Base-by-base conservation (phyloP, 2,888 invertebrate species). In the Drosophila suboccidentalis region DNA sequence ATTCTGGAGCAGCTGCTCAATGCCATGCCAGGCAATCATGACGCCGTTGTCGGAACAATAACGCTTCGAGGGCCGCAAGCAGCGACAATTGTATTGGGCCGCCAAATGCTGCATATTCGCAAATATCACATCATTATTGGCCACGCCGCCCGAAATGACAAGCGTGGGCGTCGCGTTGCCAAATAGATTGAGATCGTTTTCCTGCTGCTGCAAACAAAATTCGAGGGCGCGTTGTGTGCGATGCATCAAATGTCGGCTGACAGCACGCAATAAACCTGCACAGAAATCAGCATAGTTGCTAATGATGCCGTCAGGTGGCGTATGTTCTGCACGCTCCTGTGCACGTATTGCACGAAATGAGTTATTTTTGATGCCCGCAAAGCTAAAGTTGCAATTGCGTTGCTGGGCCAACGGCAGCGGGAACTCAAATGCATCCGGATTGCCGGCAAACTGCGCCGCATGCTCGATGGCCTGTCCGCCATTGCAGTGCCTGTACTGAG, bases 1-100 rank as follows among this genome's bases (percentile, higher is more conserved):
- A 15, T 68, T 39, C n/a, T 76, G 63, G 3, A 59, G 41, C 1
- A 92, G 62, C 49, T 95, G 96, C 93, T 99, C 98, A 57, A 98
- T 94, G 9, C 98, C 99, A 94, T 98, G 98, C 98, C 99, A 99
- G 17, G 99, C 99, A 85, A 99, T 97, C 99, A 99, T 99, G 36
- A 98, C 95, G 8, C 99, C 99, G 94, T 99, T 99, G 92, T 99
- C 99, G 0, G 98, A 98, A 91, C 99, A 99, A 10, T 98, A 94
- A 89, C 94, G 94, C 22, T 96, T 95, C 3, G 97, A 96, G 13
- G 99, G 98, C 64, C 96, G 94, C 62, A 95, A 93, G 4, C 97
- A 93, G 87, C 93, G 93, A 85, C 95, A 97, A 1, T 94, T 94
- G 85, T 94, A 94, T 80, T 95, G 94, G 15, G 94, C 89, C 79